Base-by-base conservation (phyloP, 2,113 vertebrate species). In the Dascyllus trimaculatus region DNA sequence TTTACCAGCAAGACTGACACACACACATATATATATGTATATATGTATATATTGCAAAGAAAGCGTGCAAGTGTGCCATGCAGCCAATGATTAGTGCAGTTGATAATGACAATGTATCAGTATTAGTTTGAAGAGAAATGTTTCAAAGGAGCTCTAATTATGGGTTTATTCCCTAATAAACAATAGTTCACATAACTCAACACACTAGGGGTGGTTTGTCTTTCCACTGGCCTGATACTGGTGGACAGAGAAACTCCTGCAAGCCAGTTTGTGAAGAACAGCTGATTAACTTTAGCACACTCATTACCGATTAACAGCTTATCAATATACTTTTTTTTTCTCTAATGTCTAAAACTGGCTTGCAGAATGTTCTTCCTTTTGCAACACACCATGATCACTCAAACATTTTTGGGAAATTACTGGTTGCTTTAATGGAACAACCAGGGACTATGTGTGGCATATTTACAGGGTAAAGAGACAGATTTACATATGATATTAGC, bases 61-160 rank as follows among this genome's bases (percentile, higher is more conserved):
- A 85, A 91, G 88, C 86, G 53, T 93, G 89, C 90, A 85, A 64
- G 71, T 60, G 83, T 76, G 83, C 81, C 87, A 91, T 93, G 91
- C 91, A 89, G 70, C 70, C 53, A 21, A 29, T 74, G 63, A 86
- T 90, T 90, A 89, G 82, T 88, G 82, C 29, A 4, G 56, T 52
- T 54, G 61, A 79, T 40, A 26, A 74, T 57, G 71, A 77, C 26
- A 62, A 63, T 52, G 65, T 38, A 48, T 59, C 51, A 75, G 52
- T 46, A 79, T 91, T 91, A 86, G 85, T 88, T 57, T 25, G 67
- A 13, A 53, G n/a, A 77, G 38, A 75, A 73, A 59, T 59, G 11
- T 53, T 43, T 71, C 15, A 73, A 57, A 61, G 72, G 24, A 75
- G 54, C 60, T 85, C 8, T 45, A 52, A 24, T 54, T 61, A 84